phyloP scores from a whole-genome alignment of 2,888 invertebrate genomes.

The Willowsia nigromaculata region DNA sequence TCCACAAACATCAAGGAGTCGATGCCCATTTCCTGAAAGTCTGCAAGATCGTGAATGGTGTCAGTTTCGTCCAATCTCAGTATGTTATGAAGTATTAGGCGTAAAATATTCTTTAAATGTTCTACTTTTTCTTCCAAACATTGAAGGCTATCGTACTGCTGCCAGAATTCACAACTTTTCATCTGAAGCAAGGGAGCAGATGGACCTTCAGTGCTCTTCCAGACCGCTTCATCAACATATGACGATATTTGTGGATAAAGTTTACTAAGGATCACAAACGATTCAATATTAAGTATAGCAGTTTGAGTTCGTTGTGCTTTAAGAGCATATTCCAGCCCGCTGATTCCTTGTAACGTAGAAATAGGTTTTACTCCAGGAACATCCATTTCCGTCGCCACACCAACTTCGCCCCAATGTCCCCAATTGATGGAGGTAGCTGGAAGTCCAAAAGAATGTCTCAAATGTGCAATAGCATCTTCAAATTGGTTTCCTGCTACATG shows the following conservation, averaged over 20 bases:
- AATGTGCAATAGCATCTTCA: slow-evolving; percentile 58
- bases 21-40: slow-evolving; percentile 53
- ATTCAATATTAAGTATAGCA: slow-evolving; percentile 44
- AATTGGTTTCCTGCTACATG: slow-evolving; percentile 50
- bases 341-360: slow-evolving; percentile 59
- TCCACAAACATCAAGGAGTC: slow-evolving; percentile 57
- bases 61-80: slow-evolving; percentile 21
- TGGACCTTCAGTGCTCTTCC: not conserved
- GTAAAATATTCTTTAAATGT: not conserved
- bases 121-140: not conserved
- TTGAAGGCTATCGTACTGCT: slow-evolving; percentile 49
- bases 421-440: slow-evolving; percentile 67
- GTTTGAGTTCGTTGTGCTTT: slow-evolving; percentile 55
- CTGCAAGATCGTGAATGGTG: not conserved
- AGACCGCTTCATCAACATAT: slow-evolving; percentile 62
- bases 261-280: slow-evolving; percentile 15
- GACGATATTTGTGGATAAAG: slow-evolving; percentile 20
- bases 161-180: slow-evolving; percentile 63
- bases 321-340: slow-evolving; percentile 41
- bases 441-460: slow-evolving; percentile 60
- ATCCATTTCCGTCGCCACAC: slow-evolving; percentile 58
- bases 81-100: not conserved
- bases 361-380: slow-evolving; percentile 63
- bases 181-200: not conserved
- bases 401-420: slow-evolving; percentile 70